Base-by-base conservation (phyloP, 2,888 invertebrate genomes). In the Drosophila paucipuncta region DNA sequence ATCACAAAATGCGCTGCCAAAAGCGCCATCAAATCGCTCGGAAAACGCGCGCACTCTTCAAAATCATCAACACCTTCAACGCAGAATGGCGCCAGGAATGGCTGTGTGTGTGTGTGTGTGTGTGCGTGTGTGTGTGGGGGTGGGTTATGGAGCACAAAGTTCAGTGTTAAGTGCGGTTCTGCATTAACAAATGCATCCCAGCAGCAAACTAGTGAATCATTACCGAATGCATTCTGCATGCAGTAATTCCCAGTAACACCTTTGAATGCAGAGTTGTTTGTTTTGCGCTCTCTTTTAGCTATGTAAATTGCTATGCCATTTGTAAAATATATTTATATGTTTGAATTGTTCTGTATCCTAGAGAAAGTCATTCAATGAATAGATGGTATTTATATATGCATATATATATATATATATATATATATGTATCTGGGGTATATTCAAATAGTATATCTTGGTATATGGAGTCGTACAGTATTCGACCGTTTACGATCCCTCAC, bases 21-120 rank as follows among this genome's bases (percentile, higher is more conserved):
- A 88, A 85, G 86, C 83, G 74, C 78, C 69, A 89, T 83, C 86
- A 85, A 85, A 90, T 85, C 90, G 85, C 78, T 83, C 76, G 86
- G 86, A 85, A 85, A 84, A 88, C 74, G 73, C 89, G 77, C 53
- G 75, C 62, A 63, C 78, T 63, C 78, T 39, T 69, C 64, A 73
- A 87, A 84, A 76, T 67, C 76, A 53, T 13, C 70, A 85, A 78
- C 85, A 89, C 85, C 75, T 85, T 78, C 82, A 76, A 65, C 64
- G 79, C 10, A 16, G 25, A 31, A 52, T 47, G 13, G 52, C 13
- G 39, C 33, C 10, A 10, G 16, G 22, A 37, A 25, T 25, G 9
- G 25, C 33, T 31, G 22, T 25, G 35, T 25, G 52, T 28, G 30
- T 30, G 35, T 10, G 59, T 25, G 35, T 25, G 28, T 11, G 31